A percentile compares a stretch with the other conserved stretches of the same genome.
Evolutionary conservation across 2,888 invertebrate species (phyloP).

Genomic region (Epinotia ramella): DNA sequence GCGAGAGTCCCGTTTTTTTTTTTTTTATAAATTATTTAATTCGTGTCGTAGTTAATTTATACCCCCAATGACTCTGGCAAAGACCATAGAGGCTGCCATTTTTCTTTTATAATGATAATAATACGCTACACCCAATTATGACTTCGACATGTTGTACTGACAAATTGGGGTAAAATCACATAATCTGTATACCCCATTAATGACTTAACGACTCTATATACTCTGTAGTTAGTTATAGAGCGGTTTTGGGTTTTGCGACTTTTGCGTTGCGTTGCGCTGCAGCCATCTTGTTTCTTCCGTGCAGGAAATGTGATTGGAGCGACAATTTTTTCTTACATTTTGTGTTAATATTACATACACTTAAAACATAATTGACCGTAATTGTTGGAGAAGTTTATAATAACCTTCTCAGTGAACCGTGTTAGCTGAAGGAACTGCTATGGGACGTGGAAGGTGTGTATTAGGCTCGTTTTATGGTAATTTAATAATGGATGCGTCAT

Average conservation of each 20-base stretch:
- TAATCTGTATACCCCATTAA: background rate
- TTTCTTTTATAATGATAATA: too few species aligned
- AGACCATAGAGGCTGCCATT: too few species aligned
- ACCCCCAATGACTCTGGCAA: too few species aligned
- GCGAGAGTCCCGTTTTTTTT: too few species aligned
- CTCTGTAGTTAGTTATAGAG: background rate
- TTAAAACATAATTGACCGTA: background rate
- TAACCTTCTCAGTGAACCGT: background rate
- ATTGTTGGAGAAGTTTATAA: background rate
- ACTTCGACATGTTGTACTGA: too few species aligned
- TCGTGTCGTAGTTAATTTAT: too few species aligned
- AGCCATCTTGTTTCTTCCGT: constrained; percentile 55
- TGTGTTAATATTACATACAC: background rate
- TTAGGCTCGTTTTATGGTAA: constrained; percentile 48
- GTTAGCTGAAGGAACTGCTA: constrained; percentile 47
- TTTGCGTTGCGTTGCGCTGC: constrained; percentile 7
- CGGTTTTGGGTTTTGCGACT: background rate
- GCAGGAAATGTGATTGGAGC: background rate
- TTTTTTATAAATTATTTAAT: too few species aligned
- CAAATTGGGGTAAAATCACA: too few species aligned
- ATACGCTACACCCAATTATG: too few species aligned
- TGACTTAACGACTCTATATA: background rate
- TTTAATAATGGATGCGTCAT: constrained; percentile 30
- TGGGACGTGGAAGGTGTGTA: constrained; percentile 82
- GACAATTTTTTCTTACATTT: background rate